A percentile compares a stretch with the other conserved stretches of the same genome.
Conservation (phyloP, 2,888 invertebrate species). For the Epiblema foenella region DNA sequence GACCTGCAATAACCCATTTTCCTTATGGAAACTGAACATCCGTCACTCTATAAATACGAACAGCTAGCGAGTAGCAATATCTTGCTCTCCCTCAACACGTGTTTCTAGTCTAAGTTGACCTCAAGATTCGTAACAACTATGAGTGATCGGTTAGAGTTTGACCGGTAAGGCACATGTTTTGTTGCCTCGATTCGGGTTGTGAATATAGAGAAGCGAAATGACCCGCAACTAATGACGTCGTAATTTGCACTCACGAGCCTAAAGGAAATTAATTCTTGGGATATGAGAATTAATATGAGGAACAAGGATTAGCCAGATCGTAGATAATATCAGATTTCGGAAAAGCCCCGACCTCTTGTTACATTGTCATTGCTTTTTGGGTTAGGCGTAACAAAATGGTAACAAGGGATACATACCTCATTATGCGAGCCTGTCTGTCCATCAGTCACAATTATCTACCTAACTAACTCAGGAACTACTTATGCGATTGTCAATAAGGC, state of each 20-base stretch:
- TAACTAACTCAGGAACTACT: no score
- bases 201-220: slow-evolving; percentile 37
- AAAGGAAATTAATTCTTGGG: slow-evolving; percentile 38
- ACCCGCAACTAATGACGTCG: slow-evolving; percentile 42
- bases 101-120: background rate
- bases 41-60: slow-evolving; percentile 40
- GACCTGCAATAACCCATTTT: slow-evolving; percentile 35
- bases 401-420: no score
- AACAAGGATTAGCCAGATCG: slow-evolving; percentile 14
- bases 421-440: no score
- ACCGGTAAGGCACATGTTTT: background rate
- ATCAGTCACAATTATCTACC: no score
- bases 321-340: background rate
- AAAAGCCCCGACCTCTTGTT: no score
- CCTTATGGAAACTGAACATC: slow-evolving; percentile 28
- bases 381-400: no score
- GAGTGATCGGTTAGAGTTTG: no score
- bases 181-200: background rate
- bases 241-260: slow-evolving; percentile 39
- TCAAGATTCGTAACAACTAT: background rate
- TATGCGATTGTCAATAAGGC: no score
- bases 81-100: background rate
- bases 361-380: no score
- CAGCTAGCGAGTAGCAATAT: background rate
- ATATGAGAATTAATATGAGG: slow-evolving; percentile 31